Evolutionary conservation across 2,888 invertebrate species (phyloP), one percentile per base, ranked within the genome.

Genomic region (Acrobasis repandana): DNA sequence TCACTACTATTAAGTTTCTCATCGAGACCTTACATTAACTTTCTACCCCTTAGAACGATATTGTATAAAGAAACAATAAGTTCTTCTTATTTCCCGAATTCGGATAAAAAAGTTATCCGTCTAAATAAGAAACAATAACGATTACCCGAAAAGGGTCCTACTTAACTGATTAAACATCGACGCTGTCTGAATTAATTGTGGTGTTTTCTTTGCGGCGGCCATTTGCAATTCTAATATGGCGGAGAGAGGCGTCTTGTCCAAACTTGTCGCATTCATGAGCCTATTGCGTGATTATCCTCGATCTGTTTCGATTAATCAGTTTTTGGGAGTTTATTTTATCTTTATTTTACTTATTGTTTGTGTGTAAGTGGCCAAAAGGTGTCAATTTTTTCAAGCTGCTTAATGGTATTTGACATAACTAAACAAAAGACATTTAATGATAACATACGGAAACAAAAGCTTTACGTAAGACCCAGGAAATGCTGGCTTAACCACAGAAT

Each of bases 181-280:
- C 77, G 68, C 79, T 80, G 78, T 72, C 79, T 75, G 81, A 86
- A 88, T 87, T 89, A 87, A 88, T 88, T 86, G 83, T 79, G 82
- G 82, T 88, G 87, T 88, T 87, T 88, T 85, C 87, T 87, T 87
- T 85, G 82, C 73, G 63, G 65, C 62, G 64, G 70, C 70, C 77
- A 88, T 89, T 88, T 87, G 90, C 87, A 88, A 89, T 87, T 88
- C 89, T 83, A 86, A 76, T 71, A 67, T 73, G 70, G 70, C 67
- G 67, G 66, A 66, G 68, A 67, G 66, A 66, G 73, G 72, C 73
- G 70, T 68, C 76, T 72, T 72, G 77, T 75, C 70, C 70, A 64
- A 73, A 75, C 68, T 72, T 74, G 75, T 75, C 75, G 65, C n/a
- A 64, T 64, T 66, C 64, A 66, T 66, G 66, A 64, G 63, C 43